phyloP scores from a whole-genome alignment of 2,113 vertebrate genomes.

The Phocoena sinus region DNA sequence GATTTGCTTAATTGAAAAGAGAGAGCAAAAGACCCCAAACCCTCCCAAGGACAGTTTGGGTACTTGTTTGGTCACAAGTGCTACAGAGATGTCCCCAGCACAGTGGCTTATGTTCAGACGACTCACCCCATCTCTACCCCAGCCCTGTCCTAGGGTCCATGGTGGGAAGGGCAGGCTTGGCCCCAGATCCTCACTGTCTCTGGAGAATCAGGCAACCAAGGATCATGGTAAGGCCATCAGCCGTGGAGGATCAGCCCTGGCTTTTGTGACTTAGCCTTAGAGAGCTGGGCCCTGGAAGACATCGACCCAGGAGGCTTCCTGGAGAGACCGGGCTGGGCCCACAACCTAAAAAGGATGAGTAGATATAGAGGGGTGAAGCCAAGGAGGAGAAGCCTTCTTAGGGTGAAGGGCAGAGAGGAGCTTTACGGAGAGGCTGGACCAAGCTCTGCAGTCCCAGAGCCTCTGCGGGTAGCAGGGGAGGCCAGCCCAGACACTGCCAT shows the following conservation, averaged over 20 bases:
- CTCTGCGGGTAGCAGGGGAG: not conserved
- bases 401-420: not conserved
- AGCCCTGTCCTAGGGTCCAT: not conserved
- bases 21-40: not conserved
- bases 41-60: not conserved
- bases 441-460: not conserved
- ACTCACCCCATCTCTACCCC: not conserved
- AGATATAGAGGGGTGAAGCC: not conserved
- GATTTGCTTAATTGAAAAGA: conserved; percentile 51
- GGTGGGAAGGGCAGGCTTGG: not conserved
- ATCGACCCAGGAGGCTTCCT: not conserved
- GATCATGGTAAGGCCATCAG: conserved; percentile 13
- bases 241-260: not conserved
- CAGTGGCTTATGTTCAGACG: not conserved
- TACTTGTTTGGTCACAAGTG: not conserved
- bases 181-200: not conserved
- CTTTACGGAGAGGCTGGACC: not conserved
- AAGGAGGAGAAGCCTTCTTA: not conserved
- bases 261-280: conserved; percentile 9
- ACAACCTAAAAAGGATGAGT: not conserved
- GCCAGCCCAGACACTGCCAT: not conserved
- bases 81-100: not conserved
- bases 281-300: not conserved
- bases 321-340: not conserved
- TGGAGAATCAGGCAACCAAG: not conserved